Percentiles rank a stretch among this genome's conserved stretches.
Evolutionary conservation across 2,888 invertebrate genomes (phyloP).

Genomic region (Drosophila picticornis): DNA sequence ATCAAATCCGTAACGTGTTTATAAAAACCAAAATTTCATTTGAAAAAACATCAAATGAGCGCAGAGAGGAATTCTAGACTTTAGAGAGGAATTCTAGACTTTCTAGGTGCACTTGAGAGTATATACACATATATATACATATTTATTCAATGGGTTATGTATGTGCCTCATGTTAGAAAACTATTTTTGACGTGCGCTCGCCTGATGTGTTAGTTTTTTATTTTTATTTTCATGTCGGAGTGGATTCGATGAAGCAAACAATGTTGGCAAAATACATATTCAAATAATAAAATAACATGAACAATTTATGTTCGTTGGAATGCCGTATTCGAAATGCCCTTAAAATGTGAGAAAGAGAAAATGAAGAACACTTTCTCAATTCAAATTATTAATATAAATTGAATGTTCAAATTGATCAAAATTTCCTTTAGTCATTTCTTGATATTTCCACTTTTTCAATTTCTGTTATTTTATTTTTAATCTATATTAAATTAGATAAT

Average conservation of each 20-base stretch:
- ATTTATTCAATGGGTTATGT: constrained; percentile 17
- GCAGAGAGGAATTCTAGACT: constrained; percentile 32
- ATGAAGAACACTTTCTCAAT: neutral
- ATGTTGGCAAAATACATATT: constrained; percentile 28
- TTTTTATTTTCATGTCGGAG: constrained; percentile 29
- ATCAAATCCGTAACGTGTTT: constrained; percentile 44
- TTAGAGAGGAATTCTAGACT: neutral
- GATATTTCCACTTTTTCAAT: neutral
- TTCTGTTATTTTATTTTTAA: neutral
- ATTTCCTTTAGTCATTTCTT: neutral
- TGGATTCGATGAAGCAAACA: constrained; percentile 39
- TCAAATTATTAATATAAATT: neutral
- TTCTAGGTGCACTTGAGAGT: neutral
- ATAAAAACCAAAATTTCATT: constrained; percentile 36
- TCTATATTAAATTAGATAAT: neutral
- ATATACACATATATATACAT: neutral
- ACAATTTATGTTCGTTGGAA: neutral
- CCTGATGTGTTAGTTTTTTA: constrained; percentile 28
- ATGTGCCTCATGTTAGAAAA: constrained; percentile 48
- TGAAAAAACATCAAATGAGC: constrained; percentile 9
- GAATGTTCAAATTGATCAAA: neutral
- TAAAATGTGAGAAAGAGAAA: neutral
- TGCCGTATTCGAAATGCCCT: constrained; percentile 19
- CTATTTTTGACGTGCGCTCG: constrained; percentile 67
- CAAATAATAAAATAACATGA: constrained; percentile 36